phyloP scores from a whole-genome alignment of 2,113 vertebrate species.

The Myxocyprinus asiaticus region DNA sequence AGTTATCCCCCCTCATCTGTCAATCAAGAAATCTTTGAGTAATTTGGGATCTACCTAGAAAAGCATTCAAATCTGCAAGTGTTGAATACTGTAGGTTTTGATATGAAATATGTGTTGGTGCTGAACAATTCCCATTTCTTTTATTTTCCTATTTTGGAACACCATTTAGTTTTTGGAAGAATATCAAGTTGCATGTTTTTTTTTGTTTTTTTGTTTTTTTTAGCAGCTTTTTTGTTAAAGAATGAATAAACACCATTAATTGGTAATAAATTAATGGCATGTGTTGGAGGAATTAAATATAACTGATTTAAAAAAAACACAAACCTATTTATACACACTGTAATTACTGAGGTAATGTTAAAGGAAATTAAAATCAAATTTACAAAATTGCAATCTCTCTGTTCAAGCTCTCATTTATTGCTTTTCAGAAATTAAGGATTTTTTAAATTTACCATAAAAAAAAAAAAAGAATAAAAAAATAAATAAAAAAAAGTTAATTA shows the following conservation, averaged over 20 bases:
- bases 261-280: slow-evolving; percentile 4
- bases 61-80: slow-evolving; percentile 6
- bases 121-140: slow-evolving; percentile 1
- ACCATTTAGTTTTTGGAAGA: background rate
- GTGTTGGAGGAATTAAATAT: slow-evolving; percentile 5
- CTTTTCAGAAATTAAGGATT: slow-evolving; percentile 5
- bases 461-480: too few species aligned
- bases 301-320: slow-evolving; percentile 4
- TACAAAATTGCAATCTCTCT: background rate
- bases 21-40: slow-evolving; percentile 60
- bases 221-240: background rate
- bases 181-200: background rate
- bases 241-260: background rate
- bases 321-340: background rate
- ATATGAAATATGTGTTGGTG: slow-evolving; percentile 15
- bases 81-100: slow-evolving; percentile 15
- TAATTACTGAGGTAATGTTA: background rate
- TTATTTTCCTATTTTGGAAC: slow-evolving; percentile 30
- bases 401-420: slow-evolving; percentile 19
- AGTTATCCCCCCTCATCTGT: slow-evolving; percentile 64
- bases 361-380: background rate
- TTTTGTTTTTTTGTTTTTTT: too few species aligned
- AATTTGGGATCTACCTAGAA: slow-evolving; percentile 40
- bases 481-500: too few species aligned
- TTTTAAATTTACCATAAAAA: slow-evolving; percentile 6